A percentile compares a stretch with the other conserved stretches of the same genome.
phyloP scores from a whole-genome alignment of 2,888 invertebrate genomes.

The Megamerina dolium region DNA sequence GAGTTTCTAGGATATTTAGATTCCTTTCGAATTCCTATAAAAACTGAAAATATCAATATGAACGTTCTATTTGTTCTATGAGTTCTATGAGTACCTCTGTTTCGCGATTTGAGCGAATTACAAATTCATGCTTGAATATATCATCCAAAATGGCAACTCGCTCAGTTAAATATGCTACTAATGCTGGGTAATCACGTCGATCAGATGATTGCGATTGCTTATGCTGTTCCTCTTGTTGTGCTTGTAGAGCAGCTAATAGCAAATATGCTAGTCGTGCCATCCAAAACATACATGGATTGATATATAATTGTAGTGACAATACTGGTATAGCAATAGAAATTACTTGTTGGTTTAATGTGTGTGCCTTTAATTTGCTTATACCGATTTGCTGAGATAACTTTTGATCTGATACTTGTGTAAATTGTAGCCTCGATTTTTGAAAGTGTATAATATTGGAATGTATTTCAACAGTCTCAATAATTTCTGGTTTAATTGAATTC shows the following conservation, averaged over 20 bases:
- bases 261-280: conserved; percentile 61
- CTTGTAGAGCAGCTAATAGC: conserved; percentile 45
- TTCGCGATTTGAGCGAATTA: conserved; percentile 54
- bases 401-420: conserved; percentile 33
- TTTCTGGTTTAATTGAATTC: conserved; percentile 48
- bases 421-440: conserved; percentile 30
- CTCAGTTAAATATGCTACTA: conserved; percentile 22
- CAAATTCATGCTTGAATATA: conserved; percentile 61
- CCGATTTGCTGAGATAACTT: conserved; percentile 47
- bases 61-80: too few species aligned
- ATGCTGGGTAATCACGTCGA: conserved; percentile 10
- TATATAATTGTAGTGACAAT: conserved; percentile 67
- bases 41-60: conserved; percentile 2
- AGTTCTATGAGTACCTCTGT: too few species aligned
- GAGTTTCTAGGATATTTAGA: conserved; percentile 32
- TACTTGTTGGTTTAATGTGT: conserved; percentile 58
- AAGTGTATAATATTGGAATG: conserved; percentile 51
- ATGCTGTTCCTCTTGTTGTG: conserved; percentile 26
- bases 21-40: conserved; percentile 51
- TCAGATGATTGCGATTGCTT: conserved; percentile 9
- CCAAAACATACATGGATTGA: conserved; percentile 69
- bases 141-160: conserved; percentile 43
- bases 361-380: conserved; percentile 52
- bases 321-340: conserved; percentile 65
- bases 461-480: conserved; percentile 56